Evolutionary conservation across 2,797 vertebrate species (phyloP).

Genomic region (Phoeniculus purpureus): DNA sequence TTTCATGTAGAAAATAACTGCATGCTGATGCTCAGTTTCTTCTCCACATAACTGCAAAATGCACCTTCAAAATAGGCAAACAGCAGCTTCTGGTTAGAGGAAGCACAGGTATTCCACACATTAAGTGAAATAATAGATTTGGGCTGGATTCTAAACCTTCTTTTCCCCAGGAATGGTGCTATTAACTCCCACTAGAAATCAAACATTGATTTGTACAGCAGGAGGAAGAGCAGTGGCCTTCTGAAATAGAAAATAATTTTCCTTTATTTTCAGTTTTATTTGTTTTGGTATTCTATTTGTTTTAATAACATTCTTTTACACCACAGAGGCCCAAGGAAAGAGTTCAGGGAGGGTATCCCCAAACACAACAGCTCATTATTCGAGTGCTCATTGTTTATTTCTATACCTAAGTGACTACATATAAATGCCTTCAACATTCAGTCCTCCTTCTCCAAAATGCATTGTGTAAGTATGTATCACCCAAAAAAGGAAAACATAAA

Average conservation of each 20-base stretch:
- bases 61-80: neutral
- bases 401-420: neutral
- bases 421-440: neutral
- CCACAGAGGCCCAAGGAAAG: neutral
- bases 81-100: neutral
- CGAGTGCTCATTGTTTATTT: neutral
- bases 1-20: neutral
- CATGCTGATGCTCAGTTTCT: neutral
- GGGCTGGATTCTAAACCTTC: neutral
- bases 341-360: neutral
- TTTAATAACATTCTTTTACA: neutral
- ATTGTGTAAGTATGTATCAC: accelerated
- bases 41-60: neutral
- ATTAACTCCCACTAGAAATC: neutral
- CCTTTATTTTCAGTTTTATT: neutral
- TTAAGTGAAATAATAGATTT: neutral
- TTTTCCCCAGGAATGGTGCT: neutral
- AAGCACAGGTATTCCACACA: neutral
- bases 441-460: neutral
- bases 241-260: neutral
- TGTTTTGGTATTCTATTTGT: neutral
- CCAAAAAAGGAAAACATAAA: neutral
- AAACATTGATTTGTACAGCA: neutral
- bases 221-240: neutral
- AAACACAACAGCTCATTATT: neutral